Conservation (phyloP, 2,797 vertebrate species). For the Clarias platycephalus region DNA sequence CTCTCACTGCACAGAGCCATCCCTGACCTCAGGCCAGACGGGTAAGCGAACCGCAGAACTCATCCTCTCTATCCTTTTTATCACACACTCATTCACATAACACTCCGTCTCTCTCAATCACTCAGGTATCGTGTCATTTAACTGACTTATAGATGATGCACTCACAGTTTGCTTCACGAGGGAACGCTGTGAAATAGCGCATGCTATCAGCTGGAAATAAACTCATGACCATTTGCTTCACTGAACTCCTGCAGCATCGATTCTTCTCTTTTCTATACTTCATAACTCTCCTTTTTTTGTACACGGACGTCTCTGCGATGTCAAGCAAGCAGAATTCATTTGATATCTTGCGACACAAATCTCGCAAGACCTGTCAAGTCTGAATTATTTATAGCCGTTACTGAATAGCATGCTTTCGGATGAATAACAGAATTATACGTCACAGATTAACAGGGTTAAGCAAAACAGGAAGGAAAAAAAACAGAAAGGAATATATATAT, state of each 20-base stretch:
- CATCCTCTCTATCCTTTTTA: not conserved
- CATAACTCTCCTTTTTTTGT: not conserved
- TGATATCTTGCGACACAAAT: constrained; percentile 14
- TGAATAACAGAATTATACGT: constrained; percentile 1
- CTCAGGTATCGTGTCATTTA: not conserved
- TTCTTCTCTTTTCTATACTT: not conserved
- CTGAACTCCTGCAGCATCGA: not conserved
- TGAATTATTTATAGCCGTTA: constrained; percentile 22
- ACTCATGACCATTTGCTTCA: constrained; percentile 5
- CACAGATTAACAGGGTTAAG: not conserved
- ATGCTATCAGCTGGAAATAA: constrained; percentile 30
- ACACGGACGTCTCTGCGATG: not conserved
- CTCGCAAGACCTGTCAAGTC: not conserved
- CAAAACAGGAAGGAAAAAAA: not conserved
- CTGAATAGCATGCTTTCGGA: not conserved
- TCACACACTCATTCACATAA: not conserved
- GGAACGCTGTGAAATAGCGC: constrained; percentile 3
- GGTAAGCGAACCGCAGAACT: constrained; percentile 68
- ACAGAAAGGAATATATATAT: not conserved
- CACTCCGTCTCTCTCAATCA: not conserved
- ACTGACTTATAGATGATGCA: not conserved
- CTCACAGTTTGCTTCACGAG: not conserved
- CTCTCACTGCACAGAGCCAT: constrained; percentile 86
- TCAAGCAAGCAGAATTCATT: constrained; percentile 23
- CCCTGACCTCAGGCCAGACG: constrained; percentile 90